Evolutionary conservation across 2,797 vertebrate species (phyloP), one percentile per base, ranked within the genome.

Genomic region (Molossus alvarezi): DNA sequence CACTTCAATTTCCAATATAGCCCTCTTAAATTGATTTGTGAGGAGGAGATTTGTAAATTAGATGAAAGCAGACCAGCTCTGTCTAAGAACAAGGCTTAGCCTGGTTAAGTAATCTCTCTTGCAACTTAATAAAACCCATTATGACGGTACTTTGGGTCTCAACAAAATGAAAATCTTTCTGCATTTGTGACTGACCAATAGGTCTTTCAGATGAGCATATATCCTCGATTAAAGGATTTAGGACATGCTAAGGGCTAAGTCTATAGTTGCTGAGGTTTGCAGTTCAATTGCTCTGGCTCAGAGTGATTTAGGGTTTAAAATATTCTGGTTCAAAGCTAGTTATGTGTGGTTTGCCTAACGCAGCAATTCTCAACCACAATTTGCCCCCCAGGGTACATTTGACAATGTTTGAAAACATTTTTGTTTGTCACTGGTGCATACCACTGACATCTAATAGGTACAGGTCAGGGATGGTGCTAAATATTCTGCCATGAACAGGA

Each of bases 91-190:
- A 62, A 57, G 6, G 18, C 65, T 88, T 75, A 51, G 20, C 64
- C 64, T 84, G 71, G 18, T 80, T 87, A 87, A 83, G 25, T 60
- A 77, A 90, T 92, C 57, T 88, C n/a, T 84, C 64, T 81, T 73
- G 29, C 41, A 62, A 67, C 10, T 87, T 85, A 91, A 51, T 76
- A 84, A 91, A 96, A 79, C 25, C 60, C n/a, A 23, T 89, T 84
- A 64, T n/a, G 45, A 67, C 64, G 53, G 62, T 53, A 80, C 8
- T 85, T 94, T 17, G 15, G 29, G 23, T 60, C 15, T 93, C 64
- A 65, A 62, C 3, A 11, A 84, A 84, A 81, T 55, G 17, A 90
- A 94, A 84, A 86, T 79, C 62, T 76, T 86, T 53, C 58, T 57
- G 27, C 9, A 67, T 72, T 88, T 84, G 76, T 77, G 77, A 92